Conservation (phyloP, 2,113 vertebrate genomes). For the Ammodytes dubius region DNA sequence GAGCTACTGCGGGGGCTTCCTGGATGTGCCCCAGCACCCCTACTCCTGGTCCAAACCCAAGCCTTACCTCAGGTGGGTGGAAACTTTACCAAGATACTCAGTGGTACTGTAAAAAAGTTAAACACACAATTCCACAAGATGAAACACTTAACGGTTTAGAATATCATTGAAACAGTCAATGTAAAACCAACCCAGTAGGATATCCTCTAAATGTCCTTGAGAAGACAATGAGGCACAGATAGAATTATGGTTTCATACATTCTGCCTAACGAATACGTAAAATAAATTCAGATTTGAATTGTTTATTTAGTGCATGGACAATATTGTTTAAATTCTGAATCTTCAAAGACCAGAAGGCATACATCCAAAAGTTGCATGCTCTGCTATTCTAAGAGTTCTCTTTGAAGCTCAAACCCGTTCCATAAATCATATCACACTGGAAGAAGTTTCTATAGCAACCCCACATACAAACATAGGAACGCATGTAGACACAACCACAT, state of each 20-base stretch:
- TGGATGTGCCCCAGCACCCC: slow-evolving; percentile 93
- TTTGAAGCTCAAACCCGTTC: slow-evolving; percentile 77
- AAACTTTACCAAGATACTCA: background rate
- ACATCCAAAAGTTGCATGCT: slow-evolving; percentile 44
- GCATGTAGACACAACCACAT: slow-evolving; percentile 16
- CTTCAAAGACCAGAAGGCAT: slow-evolving; percentile 64
- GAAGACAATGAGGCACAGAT: slow-evolving; percentile 19
- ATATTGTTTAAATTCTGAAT: slow-evolving; percentile 60
- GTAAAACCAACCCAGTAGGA: background rate
- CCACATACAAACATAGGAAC: slow-evolving; percentile 55
- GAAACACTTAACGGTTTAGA: background rate
- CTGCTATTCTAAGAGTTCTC: slow-evolving; percentile 53
- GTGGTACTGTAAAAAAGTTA: slow-evolving; percentile 12
- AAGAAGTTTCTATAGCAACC: slow-evolving; percentile 61
- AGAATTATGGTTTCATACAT: slow-evolving; percentile 45
- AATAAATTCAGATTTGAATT: slow-evolving; percentile 36
- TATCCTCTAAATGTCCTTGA: background rate
- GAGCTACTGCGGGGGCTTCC: slow-evolving; percentile 92
- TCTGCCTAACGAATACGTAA: background rate
- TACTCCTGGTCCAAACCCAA: slow-evolving; percentile 96
- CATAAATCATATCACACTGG: slow-evolving; percentile 73
- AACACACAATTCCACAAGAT: background rate
- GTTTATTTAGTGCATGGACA: slow-evolving; percentile 57
- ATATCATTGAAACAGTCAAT: background rate
- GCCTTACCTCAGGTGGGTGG: slow-evolving; percentile 92